Evolutionary conservation across 2,113 vertebrate species (phyloP), one percentile per base, ranked within the genome.

Genomic region (Amblyopsis rosae): DNA sequence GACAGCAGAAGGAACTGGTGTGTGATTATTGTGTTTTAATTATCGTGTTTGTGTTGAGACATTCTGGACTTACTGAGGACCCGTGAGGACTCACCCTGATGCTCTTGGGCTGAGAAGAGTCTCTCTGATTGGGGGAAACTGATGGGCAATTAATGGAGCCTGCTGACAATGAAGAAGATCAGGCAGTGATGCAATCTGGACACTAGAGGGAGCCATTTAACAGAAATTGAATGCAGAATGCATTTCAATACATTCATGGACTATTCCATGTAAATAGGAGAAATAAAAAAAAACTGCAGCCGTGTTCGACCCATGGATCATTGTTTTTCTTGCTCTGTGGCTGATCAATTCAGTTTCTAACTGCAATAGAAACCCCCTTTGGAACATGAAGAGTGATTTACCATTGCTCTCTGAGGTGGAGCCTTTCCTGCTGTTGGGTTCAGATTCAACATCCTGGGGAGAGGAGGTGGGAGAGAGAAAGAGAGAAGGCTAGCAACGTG

Each of bases 321-420:
- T 56, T 26, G 16, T 19, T 55, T n/a, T 2, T 26, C 26, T 26
- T 8, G 35, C 35, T 41, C 49, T 50, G 49, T 6, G 47, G 11
- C 47, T 19, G 7, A 49, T 62, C 17, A 65, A 35, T 56, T 26
- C 12, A 33, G 15, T 41, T 13, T 3, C 9, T 54, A 57, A 51
- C 45, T 13, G n/a, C 51, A 53, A n/a, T 15, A 41, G 35, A 41
- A 41, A 41, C 35, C 35, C 35, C 35, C 35, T 41, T 41, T 41
- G 26, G 35, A 49, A 47, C 1, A 45, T 19, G 45, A 26, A 72
- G 12, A 51, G 5, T 46, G 6, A 71, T 35, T 87, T 82, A 93
- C 92, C 86, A 19, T 88, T 92, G 70, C 57, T 88, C 59, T 92
- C 91, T 0, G 82, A n/a, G 8, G 73, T 75, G 8, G 87, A 81